Base-by-base conservation (phyloP, 2,113 vertebrate species). In the Mormoops blainvillei region DNA sequence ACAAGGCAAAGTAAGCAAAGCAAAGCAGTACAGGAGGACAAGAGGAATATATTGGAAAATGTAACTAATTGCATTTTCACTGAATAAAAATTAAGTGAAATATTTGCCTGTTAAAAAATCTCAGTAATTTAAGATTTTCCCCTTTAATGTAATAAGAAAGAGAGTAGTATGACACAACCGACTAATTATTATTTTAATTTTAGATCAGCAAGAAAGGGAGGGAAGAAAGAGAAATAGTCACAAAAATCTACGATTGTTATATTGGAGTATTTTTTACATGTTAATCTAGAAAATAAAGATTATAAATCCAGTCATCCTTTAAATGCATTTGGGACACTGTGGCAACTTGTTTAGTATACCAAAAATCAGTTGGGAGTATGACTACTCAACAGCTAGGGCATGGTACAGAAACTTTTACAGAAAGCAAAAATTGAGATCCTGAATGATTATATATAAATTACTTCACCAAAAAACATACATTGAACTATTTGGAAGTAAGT, bases 1-100 rank as follows among this genome's bases (percentile, higher is more conserved):
- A 95, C 87, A 96, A 96, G 80, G 24, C 58, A 81, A 61, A 77
- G 38, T 58, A 73, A 80, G 77, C 80, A 83, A 97, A 94, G 11
- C 45, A 76, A 88, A 28, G 52, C 82, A 85, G 67, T 36, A 73
- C 6, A 16, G 10, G 24, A 18, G 77, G 20, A 58, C 8, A 77
- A 68, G 80, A 91, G 33, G 50, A 81, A 65, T 58, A 89, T 14
- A 33, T 3, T 67, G 65, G 67, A 24, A 28, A 76, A 10, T 28
- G 20, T 65, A 54, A 38, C 19, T 36, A 43, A 76, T 20, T 74
- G 43, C 5, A 45, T 31, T 91, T 93, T 78, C 36, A 78, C 31
- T 20, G 77, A 77, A 8, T 31, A 38, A 90, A 92, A 89, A 13
- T 48, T 24, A 61, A 87, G 14, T 43, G 33, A 45, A 89, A 63